Base-by-base conservation (phyloP, 2,888 invertebrate species). In the Limnephilus marmoratus region DNA sequence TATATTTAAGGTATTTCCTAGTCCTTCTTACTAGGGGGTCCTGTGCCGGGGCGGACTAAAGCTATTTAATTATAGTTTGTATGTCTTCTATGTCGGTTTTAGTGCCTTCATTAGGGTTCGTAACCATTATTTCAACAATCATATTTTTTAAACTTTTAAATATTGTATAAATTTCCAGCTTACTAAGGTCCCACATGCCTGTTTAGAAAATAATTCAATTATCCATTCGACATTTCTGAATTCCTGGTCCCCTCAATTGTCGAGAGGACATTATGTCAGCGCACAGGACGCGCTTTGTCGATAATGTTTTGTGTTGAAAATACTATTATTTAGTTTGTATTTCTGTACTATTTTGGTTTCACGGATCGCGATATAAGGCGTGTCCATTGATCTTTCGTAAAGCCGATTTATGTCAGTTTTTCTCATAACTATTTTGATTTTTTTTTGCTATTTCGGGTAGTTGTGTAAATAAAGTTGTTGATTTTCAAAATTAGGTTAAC, bases 201-300 rank as follows among this genome's bases (percentile, higher is more conserved):
- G 34, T 86, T 92, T 92, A 85, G 86, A 86, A 90, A 93, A 92
- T 92, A 93, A 92, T 93, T 92, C 91, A 93, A 92, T 93, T 92
- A 93, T 89, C 68, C 41, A 86, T 90, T 91, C 88, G 83, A 91
- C 91, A 83, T 89, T 89, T 89, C 53, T 82, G 49, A n/a, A 91
- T 81, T 81, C 49, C 90, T 81, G 81, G 81, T 83, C 53, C 90
- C 90, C 83, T 34, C 53, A 41, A 90, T 92, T 92, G 92, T 91
- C 91, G 92, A 92, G 85, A 92, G 88, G 93, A 91, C 92, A 93
- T 93, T 93, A 68, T 68, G 93, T 93, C 91, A 90, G 85, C 45
- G 85, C 91, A 90, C 92, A 24, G 82, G 88, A 86, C 85, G 86
- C 45, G 82, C 90, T 90, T 87, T 91, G 91, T 92, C 90, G 87